These are phyloP conservation scores for Calidris pygmaea DNA, from an alignment of 2,113 vertebrate genomes.

Conservation along the genomic window DNA sequence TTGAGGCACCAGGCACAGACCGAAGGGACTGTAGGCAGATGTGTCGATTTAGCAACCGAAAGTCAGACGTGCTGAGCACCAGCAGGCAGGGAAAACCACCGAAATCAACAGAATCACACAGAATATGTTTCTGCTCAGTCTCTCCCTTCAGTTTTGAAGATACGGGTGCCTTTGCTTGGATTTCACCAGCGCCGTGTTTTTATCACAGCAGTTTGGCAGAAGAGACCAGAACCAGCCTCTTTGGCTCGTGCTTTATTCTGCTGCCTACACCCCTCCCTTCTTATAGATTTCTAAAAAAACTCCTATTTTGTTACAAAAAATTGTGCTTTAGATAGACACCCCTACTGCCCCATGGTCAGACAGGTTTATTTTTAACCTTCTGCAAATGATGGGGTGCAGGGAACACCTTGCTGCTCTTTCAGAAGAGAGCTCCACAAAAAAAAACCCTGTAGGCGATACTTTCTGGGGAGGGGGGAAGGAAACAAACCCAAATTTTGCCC, in stretches of 20 bases:
- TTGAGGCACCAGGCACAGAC: fast-evolving
- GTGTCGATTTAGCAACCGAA: neutral
- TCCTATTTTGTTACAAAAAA: neutral
- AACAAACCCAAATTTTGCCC: neutral
- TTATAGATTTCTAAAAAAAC: neutral
- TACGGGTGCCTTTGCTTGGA: neutral
- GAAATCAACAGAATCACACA: neutral
- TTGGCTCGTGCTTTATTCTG: neutral
- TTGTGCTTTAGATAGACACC: neutral
- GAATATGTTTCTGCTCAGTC: neutral
- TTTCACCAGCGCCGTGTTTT: neutral
- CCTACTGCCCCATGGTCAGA: neutral
- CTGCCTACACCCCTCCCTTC: neutral
- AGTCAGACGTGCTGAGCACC: neutral
- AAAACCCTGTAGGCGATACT: neutral
- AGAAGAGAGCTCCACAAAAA: neutral
- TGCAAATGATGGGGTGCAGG: neutral
- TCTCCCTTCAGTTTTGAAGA: neutral
- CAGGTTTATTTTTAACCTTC: neutral
- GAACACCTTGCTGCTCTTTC: neutral
- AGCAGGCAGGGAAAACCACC: neutral
- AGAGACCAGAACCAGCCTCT: neutral
- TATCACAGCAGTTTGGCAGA: neutral
- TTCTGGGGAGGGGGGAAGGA: neutral
- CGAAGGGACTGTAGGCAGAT: neutral